Percentiles rank a stretch among this genome's conserved stretches.
Conservation (phyloP, 2,797 vertebrate genomes). For the Gymnocypris eckloni region DNA sequence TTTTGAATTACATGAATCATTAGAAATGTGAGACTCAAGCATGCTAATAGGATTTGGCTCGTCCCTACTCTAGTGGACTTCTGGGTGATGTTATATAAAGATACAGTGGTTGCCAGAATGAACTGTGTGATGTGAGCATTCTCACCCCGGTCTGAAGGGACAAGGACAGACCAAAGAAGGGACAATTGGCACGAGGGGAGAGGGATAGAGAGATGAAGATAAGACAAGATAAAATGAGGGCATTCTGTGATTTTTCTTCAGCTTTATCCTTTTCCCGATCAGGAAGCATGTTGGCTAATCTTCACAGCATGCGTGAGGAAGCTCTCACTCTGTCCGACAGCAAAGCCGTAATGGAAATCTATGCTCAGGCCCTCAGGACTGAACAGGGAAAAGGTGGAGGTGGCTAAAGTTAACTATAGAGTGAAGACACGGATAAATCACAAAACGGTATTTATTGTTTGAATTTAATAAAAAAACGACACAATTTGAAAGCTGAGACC, state of each 20-base stretch:
- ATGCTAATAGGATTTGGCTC: slow-evolving; percentile 14
- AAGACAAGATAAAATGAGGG: slow-evolving; percentile 27
- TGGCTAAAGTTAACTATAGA: slow-evolving; percentile 12
- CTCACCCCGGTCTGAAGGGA: not conserved
- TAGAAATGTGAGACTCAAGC: not conserved
- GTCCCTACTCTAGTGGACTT: not conserved
- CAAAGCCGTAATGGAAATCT: slow-evolving; percentile 41
- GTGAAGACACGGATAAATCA: not conserved
- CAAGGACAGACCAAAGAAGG: not conserved
- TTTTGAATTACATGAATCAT: slow-evolving; percentile 6
- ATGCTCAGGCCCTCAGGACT: slow-evolving; percentile 23
- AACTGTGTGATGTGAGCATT: not conserved
- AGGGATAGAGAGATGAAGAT: slow-evolving; percentile 21
- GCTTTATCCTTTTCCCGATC: slow-evolving; percentile 28
- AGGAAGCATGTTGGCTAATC: slow-evolving; percentile 39
- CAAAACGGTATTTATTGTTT: not conserved
- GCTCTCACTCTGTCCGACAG: slow-evolving; percentile 26
- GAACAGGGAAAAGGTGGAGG: slow-evolving; percentile 5
- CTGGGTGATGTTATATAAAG: not conserved
- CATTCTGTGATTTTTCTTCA: slow-evolving; percentile 38
- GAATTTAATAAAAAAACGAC: not conserved
- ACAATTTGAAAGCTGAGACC: not conserved
- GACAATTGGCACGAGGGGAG: not conserved
- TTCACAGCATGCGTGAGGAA: slow-evolving; percentile 35
- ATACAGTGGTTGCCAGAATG: not conserved